Percentiles rank a stretch among this genome's conserved stretches.
Conservation (phyloP, 2,888 invertebrate genomes). For the Cephus pulcher region DNA sequence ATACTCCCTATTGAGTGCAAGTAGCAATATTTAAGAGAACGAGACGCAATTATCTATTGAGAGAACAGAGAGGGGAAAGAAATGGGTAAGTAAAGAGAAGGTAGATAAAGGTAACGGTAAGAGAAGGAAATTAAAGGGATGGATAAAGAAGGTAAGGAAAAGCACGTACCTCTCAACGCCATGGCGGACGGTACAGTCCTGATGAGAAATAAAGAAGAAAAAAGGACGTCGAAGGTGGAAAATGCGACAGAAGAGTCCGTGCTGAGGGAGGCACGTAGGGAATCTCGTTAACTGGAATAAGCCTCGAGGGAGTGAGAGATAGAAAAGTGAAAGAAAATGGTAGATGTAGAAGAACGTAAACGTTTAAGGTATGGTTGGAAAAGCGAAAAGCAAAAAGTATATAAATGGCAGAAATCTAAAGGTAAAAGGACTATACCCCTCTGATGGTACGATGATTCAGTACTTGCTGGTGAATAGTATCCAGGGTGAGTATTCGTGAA, state of each 20-base stretch:
- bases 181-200: not conserved
- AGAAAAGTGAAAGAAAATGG: conserved; percentile 20
- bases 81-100: not conserved
- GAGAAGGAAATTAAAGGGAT: not conserved
- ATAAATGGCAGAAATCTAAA: not conserved
- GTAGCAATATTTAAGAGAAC: not conserved
- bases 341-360: conserved; percentile 18
- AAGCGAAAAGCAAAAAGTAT: not conserved
- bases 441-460: not conserved
- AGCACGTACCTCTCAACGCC: not conserved
- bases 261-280: conserved; percentile 20
- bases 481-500: not conserved
- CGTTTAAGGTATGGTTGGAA: conserved; percentile 7
- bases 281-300: conserved; percentile 1
- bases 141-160: not conserved
- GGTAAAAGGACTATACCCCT: not conserved
- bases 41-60: not conserved
- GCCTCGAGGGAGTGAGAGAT: conserved; percentile 2
- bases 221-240: conserved; percentile 12
- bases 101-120: not conserved
- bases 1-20: not conserved
- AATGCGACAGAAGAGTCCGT: conserved; percentile 34
- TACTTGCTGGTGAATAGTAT: not conserved
- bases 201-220: not conserved
- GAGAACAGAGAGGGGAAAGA: not conserved